Conservation (phyloP, 2,797 vertebrate species). For the Ispidina picta region DNA sequence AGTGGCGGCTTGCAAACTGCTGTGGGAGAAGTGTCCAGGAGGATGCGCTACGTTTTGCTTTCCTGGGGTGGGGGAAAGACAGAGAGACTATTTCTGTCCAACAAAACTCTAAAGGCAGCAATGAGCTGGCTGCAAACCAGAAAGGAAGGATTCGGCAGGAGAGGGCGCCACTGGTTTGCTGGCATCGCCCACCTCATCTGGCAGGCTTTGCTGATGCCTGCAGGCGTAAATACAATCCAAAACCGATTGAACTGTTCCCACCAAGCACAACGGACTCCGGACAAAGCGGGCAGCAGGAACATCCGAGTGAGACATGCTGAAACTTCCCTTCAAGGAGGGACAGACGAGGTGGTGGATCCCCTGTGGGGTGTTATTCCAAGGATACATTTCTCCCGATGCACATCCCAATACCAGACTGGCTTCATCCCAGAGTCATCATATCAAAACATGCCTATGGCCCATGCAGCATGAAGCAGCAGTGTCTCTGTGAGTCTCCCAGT, state of each 20-base stretch:
- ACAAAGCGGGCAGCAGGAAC: background rate
- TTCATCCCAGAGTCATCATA: background rate
- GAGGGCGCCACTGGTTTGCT: conserved; percentile 13
- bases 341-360: background rate
- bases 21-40: background rate
- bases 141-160: background rate
- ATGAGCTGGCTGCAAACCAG: background rate
- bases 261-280: background rate
- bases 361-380: background rate
- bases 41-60: background rate
- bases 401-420: background rate
- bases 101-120: background rate
- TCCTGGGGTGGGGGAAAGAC: background rate
- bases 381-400: background rate
- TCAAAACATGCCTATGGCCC: background rate
- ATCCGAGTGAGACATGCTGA: background rate
- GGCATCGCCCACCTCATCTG: background rate
- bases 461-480: background rate
- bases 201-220: background rate
- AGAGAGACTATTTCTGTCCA: background rate
- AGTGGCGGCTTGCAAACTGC: background rate
- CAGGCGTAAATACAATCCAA: background rate
- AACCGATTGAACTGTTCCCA: background rate
- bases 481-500: background rate
- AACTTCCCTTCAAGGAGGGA: background rate